Conservation (phyloP, 2,113 vertebrate species). For the Poicephalus meyeri region DNA sequence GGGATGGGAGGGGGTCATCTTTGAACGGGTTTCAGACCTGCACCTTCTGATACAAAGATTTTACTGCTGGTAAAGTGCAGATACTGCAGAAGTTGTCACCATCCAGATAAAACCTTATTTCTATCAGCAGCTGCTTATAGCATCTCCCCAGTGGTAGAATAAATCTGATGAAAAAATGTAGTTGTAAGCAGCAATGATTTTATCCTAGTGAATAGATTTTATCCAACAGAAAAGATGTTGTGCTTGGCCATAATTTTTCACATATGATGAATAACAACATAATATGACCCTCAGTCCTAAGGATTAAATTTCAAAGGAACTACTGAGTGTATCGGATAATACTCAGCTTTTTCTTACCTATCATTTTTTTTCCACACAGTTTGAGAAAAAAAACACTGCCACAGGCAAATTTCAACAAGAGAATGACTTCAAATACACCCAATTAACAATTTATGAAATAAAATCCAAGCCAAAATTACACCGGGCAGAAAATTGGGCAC, state of each 20-base stretch:
- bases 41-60: neutral
- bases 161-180: constrained; percentile 56
- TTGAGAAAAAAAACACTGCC: constrained; percentile 47
- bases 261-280: constrained; percentile 14
- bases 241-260: constrained; percentile 42
- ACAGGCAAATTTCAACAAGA: constrained; percentile 48
- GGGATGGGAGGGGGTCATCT: neutral
- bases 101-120: neutral
- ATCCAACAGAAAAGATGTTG: constrained; percentile 18
- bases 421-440: constrained; percentile 44
- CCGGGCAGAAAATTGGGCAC: neutral
- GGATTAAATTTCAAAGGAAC: constrained; percentile 13
- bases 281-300: constrained; percentile 5
- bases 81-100: neutral
- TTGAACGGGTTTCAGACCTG: neutral
- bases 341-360: neutral
- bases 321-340: neutral
- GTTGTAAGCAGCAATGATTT: constrained; percentile 40
- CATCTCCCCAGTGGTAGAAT: neutral
- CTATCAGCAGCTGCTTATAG: neutral
- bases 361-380: neutral
- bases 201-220: constrained; percentile 45
- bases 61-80: neutral
- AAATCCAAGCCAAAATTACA: constrained; percentile 34
- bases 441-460: constrained; percentile 58